These are phyloP conservation scores for Cepaea nemoralis DNA, from an alignment of 1,140 invertebrate species.

Conservation along the genomic window DNA sequence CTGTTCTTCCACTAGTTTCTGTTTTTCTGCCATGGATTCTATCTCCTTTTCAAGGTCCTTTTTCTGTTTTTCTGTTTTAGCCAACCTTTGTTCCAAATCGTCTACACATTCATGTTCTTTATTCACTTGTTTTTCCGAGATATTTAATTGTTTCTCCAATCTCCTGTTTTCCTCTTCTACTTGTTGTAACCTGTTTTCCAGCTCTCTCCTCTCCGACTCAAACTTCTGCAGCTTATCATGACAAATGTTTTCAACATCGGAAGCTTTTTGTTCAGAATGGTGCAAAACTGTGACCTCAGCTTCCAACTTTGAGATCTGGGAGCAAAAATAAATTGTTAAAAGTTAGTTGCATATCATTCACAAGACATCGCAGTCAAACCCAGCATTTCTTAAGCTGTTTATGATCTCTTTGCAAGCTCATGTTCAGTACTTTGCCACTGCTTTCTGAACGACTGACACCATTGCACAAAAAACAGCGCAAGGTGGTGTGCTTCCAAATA, in stretches of 20 bases:
- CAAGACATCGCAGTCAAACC: too few species aligned
- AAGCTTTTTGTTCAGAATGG: neutral
- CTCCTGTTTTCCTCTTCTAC: slow-evolving; percentile 15
- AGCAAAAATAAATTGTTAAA: too few species aligned
- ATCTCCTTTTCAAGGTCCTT: neutral
- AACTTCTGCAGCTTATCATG: slow-evolving; percentile 15
- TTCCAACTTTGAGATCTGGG: slow-evolving; percentile 21
- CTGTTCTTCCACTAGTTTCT: neutral
- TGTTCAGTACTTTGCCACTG: too few species aligned
- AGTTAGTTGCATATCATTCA: too few species aligned
- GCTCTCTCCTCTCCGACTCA: neutral
- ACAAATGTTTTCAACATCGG: neutral
- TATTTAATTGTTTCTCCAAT: neutral
- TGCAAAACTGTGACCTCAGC: neutral
- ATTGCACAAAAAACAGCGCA: too few species aligned
- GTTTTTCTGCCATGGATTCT: neutral
- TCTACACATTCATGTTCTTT: slow-evolving; percentile 2
- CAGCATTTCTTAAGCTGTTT: too few species aligned
- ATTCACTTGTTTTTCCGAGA: neutral
- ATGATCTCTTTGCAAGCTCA: too few species aligned
- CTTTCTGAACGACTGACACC: too few species aligned
- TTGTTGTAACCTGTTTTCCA: slow-evolving; percentile 5
- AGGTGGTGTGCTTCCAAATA: too few species aligned
- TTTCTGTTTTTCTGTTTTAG: slow-evolving; percentile 19
- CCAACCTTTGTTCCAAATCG: slow-evolving; percentile 28